Base-by-base conservation (phyloP, 2,888 invertebrate species). In the Bibio marci region DNA sequence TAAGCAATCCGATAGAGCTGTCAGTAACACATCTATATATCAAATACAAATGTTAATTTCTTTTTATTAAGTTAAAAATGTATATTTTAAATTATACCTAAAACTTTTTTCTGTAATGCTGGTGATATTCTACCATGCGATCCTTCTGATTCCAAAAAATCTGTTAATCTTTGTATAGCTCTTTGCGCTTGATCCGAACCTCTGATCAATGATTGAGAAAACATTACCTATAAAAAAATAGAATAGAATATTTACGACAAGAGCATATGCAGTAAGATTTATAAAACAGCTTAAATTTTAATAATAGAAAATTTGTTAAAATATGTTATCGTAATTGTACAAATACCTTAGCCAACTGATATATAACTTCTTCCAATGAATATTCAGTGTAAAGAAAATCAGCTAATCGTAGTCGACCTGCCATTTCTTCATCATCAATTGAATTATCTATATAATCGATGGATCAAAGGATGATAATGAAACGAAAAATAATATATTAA, bases 331-430 rank as follows among this genome's bases (percentile, higher is more conserved):
- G n/a, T n/a, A n/a, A n/a, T n/a, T n/a, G n/a, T n/a, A n/a, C n/a
- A n/a, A n/a, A 42, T 52, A 71, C 78, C 67, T 80, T 80, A 17
- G 81, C 80, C 37, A 83, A 63, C 50, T 81, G 80, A 54, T 83
- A 83, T 45, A 83, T 79, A 15, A 83, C 76, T 58, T 81, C 80
- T 57, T 81, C 80, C 40, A 82, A 62, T 1, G 77, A 74, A 52
- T 79, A 80, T 55, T 81, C 79, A 2, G 78, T 77, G 62, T 80
- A 79, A 7, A 80, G 64, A 38, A 73, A 73, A 50, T 79, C 80
- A 1, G 78, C 75, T 1, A 78, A 70, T 49, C 73, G 71, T 44
- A 79, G 62, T 44, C 76, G 67, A 43, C 80, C 79, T 55, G 76
- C 63, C 49, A 76, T 65, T 49, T 79, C 77, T 48, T 77, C 76